These are phyloP conservation scores for Drosophila acutilabella DNA, from an alignment of 2,888 invertebrate genomes.

Conservation along the genomic window DNA sequence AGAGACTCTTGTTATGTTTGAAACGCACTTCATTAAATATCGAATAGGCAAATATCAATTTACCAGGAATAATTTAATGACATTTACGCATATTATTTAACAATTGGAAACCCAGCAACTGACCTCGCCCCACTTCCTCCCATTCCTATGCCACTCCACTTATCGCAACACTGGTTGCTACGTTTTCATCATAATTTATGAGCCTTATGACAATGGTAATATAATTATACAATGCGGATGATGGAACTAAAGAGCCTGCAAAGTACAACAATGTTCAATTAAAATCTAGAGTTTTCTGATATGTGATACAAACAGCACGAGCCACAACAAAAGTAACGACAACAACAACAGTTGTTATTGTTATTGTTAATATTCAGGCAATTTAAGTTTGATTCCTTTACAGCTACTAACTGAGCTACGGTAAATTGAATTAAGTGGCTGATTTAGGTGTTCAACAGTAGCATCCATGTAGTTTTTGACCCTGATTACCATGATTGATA, in stretches of 20 bases:
- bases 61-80: slow-evolving; percentile 60
- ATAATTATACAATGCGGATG: slow-evolving; percentile 32
- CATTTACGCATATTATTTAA: slow-evolving; percentile 54
- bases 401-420: background rate
- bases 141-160: background rate
- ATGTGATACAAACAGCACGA: slow-evolving; percentile 28
- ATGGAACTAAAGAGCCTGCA: slow-evolving; percentile 2
- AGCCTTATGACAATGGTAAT: slow-evolving; percentile 23
- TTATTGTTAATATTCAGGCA: slow-evolving; percentile 3
- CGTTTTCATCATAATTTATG: slow-evolving; percentile 25
- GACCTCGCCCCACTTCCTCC: background rate
- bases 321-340: slow-evolving; percentile 12
- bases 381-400: slow-evolving; percentile 6
- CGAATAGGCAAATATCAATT: slow-evolving; percentile 57
- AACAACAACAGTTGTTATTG: slow-evolving; percentile 7
- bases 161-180: background rate
- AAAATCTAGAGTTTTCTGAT: slow-evolving; percentile 44
- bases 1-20: slow-evolving; percentile 34
- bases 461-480: slow-evolving; percentile 5
- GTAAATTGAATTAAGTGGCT: slow-evolving; percentile 45
- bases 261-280: slow-evolving; percentile 55
- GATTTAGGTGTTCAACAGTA: slow-evolving; percentile 28
- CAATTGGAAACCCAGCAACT: slow-evolving; percentile 3
- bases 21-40: slow-evolving; percentile 57
- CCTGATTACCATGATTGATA: slow-evolving; percentile 45